Percentiles rank a stretch among this genome's conserved stretches.
These are phyloP conservation scores for Laticauda laticaudata DNA, from an alignment of 2,113 vertebrate genomes.

Conservation along the genomic window DNA sequence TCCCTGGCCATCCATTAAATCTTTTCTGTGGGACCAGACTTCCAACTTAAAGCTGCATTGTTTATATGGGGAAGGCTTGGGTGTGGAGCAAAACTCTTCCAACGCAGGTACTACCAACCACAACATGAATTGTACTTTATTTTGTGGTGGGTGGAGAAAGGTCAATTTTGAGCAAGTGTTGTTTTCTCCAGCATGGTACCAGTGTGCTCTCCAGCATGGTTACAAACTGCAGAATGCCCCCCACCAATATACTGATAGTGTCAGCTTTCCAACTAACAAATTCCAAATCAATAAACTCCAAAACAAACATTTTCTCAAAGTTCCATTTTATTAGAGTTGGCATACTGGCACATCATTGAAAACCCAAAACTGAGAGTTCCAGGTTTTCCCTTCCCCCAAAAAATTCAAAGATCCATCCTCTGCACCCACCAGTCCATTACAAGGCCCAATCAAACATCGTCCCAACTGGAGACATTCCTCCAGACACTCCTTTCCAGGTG, in stretches of 20 bases:
- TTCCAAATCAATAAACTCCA: no score
- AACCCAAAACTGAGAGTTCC: no score
- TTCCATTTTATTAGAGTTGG: no score
- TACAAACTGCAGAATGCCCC: not conserved
- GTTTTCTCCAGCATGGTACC: not conserved
- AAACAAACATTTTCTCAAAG: no score
- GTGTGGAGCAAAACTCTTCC: not conserved
- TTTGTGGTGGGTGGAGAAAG: not conserved
- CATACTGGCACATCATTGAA: no score
- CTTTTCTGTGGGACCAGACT: constrained; percentile 15
- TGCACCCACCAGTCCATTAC: no score
- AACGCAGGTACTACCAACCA: not conserved
- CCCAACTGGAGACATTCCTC: no score
- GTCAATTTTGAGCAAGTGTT: not conserved
- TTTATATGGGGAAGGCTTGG: constrained; percentile 31
- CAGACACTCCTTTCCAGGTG: no score
- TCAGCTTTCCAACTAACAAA: no score
- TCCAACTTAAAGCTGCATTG: constrained; percentile 18
- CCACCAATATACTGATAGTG: not conserved
- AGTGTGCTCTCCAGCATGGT: not conserved
- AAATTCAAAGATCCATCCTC: no score
- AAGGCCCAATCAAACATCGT: no score
- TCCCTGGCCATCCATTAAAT: constrained; percentile 7
- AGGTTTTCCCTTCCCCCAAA: no score
- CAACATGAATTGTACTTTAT: not conserved